phyloP scores from a whole-genome alignment of 2,113 vertebrate genomes.

The Tragelaphus buxtoni region DNA sequence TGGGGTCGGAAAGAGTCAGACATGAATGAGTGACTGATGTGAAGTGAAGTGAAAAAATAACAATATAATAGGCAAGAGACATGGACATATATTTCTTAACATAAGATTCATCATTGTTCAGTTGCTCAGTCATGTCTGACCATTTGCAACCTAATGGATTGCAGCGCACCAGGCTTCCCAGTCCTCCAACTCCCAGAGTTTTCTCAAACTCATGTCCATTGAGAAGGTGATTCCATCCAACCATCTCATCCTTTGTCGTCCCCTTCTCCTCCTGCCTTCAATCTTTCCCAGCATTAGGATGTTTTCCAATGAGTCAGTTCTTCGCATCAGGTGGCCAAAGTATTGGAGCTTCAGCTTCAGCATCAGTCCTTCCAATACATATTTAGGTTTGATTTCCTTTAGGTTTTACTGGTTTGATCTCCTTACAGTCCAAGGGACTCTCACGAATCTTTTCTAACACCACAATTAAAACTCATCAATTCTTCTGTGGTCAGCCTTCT shows the following conservation, averaged over 20 bases:
- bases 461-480: too few relatives aligned
- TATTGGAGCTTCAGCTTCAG: too few relatives aligned
- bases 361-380: too few relatives aligned
- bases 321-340: too few relatives aligned
- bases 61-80: not conserved
- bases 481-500: too few relatives aligned
- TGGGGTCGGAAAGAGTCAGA: fast-evolving
- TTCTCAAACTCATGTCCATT: not conserved
- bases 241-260: not conserved
- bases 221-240: not conserved
- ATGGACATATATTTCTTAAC: not conserved
- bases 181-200: not conserved
- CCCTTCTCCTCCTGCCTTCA: not conserved
- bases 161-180: not conserved
- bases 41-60: not conserved
- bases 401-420: too few relatives aligned
- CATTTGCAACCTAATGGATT: not conserved
- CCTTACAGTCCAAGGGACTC: too few relatives aligned
- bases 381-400: too few relatives aligned
- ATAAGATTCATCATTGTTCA: not conserved
- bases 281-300: not conserved
- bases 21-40: fast-evolving
- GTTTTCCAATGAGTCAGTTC: too few relatives aligned
- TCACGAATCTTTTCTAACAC: too few relatives aligned
- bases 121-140: not conserved